Evolutionary conservation across 2,113 vertebrate species (phyloP).

Genomic region (Riparia riparia): DNA sequence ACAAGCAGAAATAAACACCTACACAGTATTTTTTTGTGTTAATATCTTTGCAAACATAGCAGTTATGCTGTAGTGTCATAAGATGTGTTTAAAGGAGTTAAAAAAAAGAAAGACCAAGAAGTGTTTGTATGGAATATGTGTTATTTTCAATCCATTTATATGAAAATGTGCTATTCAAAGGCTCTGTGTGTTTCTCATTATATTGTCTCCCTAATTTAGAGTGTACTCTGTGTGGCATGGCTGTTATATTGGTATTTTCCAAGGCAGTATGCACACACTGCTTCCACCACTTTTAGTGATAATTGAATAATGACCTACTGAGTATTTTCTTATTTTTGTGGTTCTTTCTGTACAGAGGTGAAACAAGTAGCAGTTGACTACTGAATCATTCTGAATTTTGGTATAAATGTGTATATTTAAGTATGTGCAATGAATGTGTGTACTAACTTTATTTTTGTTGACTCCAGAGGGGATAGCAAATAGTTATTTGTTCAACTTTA

Average conservation of each 20-base stretch:
- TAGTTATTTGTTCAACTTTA: not conserved
- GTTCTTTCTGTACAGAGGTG: not conserved
- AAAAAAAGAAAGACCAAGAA: not conserved
- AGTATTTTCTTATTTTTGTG: not conserved
- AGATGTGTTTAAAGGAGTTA: not conserved
- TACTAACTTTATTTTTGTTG: not conserved
- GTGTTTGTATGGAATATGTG: not conserved
- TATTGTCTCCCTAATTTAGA: not conserved
- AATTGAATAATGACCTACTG: not conserved
- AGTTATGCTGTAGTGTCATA: not conserved
- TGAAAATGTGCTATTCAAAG: not conserved
- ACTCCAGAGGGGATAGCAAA: not conserved
- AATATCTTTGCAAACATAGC: not conserved
- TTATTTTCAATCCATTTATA: conserved; percentile 1
- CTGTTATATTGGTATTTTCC: not conserved
- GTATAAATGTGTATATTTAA: not conserved
- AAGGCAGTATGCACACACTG: not conserved
- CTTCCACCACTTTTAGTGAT: not conserved
- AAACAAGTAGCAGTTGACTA: not conserved
- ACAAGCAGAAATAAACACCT: conserved; percentile 2
- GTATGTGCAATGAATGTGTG: not conserved
- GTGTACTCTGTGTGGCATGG: not conserved
- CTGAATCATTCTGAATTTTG: not conserved
- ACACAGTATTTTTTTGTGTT: not conserved
- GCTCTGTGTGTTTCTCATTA: not conserved